These are phyloP conservation scores for Nephrotoma flavescens DNA, from an alignment of 2,888 invertebrate species.

Conservation along the genomic window DNA sequence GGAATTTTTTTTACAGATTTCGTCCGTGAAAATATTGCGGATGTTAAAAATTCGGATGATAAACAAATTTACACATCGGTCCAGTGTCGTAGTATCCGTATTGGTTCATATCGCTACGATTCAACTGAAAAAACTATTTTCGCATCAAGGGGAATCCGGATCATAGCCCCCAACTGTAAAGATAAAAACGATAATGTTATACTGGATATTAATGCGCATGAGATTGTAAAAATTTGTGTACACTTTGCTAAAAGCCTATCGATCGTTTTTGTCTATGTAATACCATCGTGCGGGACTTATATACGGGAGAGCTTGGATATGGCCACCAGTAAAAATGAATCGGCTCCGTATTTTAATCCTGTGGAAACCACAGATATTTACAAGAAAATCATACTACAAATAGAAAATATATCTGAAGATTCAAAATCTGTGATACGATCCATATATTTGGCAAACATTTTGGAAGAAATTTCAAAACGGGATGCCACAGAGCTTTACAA, in stretches of 20 bases:
- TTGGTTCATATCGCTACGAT: conserved; percentile 71
- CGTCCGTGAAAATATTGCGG: conserved; percentile 35
- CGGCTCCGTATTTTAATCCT: conserved; percentile 41
- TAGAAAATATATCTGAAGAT: conserved; percentile 52
- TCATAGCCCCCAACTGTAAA: conserved; percentile 41
- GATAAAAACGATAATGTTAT: conserved; percentile 40
- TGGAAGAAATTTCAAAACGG: conserved; percentile 55
- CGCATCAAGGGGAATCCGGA: conserved; percentile 41
- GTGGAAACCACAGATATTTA: conserved; percentile 48
- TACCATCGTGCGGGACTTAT: conserved; percentile 48
- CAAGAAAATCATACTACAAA: conserved; percentile 61
- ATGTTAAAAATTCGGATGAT: conserved; percentile 33
- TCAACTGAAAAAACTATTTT: conserved; percentile 57
- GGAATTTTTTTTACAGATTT: conserved; percentile 31
- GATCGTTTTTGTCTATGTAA: conserved; percentile 66
- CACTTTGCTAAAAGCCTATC: conserved; percentile 64
- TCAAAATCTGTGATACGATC: conserved; percentile 46
- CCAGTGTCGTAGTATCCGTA: conserved; percentile 60
- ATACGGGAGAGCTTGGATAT: conserved; percentile 59
- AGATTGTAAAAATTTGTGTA: conserved; percentile 59
- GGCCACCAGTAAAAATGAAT: conserved; percentile 21
- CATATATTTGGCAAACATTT: conserved; percentile 40
- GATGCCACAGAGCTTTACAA: conserved; percentile 74
- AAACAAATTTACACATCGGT: conserved; percentile 38
- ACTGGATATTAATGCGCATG: conserved; percentile 49